phyloP scores from a whole-genome alignment of 2,113 vertebrate species.

The Astur gentilis region DNA sequence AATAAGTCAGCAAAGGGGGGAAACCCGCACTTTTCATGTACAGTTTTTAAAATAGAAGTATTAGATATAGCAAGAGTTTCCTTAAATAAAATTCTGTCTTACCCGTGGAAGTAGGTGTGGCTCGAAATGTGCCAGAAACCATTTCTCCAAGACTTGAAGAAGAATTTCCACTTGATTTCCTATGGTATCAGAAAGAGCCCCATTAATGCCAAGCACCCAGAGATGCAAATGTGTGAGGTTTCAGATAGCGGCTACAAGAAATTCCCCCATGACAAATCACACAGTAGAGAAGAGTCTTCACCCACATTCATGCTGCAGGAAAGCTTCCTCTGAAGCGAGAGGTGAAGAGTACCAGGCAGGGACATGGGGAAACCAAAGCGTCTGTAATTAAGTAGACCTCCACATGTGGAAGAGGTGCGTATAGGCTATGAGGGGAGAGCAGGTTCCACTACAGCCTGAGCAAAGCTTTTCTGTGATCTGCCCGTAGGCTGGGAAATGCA shows the following conservation, averaged over 20 bases:
- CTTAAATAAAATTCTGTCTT: not conserved
- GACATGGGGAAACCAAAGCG: not conserved
- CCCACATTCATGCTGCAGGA: too few relatives aligned
- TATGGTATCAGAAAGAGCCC: slow-evolving; percentile 47
- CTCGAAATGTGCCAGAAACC: slow-evolving; percentile 94
- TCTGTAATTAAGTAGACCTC: not conserved
- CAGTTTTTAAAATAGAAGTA: not conserved
- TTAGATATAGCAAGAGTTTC: not conserved
- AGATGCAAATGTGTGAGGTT: not conserved
- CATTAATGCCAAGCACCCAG: not conserved
- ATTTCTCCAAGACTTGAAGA: slow-evolving; percentile 97
- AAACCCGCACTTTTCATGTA: not conserved
- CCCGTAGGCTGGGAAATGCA: not conserved
- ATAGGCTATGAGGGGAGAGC: not conserved
- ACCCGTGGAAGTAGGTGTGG: slow-evolving; percentile 91
- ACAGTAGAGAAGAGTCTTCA: not conserved
- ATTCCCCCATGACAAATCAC: not conserved
- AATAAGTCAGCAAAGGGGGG: not conserved
- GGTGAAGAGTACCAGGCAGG: too few relatives aligned
- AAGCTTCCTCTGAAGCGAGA: not conserved
- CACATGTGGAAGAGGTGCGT: not conserved
- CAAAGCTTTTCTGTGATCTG: not conserved
- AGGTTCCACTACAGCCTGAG: not conserved
- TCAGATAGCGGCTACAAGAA: not conserved
- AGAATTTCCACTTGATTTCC: slow-evolving; percentile 95